Evolutionary conservation across 2,113 vertebrate species (phyloP), one percentile per base, ranked within the genome.

Genomic region (Ivindomyrus marchei): DNA sequence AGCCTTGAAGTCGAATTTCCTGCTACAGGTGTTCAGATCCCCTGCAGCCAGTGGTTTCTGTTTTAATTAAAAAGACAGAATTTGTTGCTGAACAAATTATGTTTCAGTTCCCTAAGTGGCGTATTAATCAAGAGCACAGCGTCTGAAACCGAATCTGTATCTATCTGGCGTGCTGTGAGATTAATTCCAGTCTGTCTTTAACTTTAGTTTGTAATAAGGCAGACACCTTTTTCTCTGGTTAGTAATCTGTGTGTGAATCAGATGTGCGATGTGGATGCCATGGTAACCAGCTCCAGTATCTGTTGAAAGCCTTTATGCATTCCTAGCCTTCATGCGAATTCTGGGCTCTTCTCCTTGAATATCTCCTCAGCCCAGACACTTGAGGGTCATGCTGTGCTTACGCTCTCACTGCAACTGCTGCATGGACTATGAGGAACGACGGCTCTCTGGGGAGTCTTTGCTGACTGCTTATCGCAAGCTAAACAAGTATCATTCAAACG

Each of bases 61-160:
- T 89, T 89, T 83, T 56, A 80, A 89, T 89, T 74, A 70, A 74
- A 88, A 88, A 27, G 17, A 27, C 15, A 27, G 58, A 70, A 87
- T 62, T 66, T 88, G 58, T 24, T 39, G 62, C 24, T 39, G 58
- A n/a, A 62, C 56, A 87, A 88, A 70, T 46, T 47, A 88, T 66
- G 7, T 66, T 56, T 3, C 50, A 19, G 49, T 42, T 84, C 74
- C 50, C 31, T 83, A 83, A 52, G 19, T 49, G 47, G 2, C 17
- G 53, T 66, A 36, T 24, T 88, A 62, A 88, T 56, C 31, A 89
- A 77, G 70, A 15, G 49, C 36, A 2, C 56, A 24, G 17, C 49
- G 10, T 56, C 56, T 84, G 21, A 27, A 83, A 84, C 46, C 11
- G 3, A 89, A 84, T 45, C 27, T 56, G 15, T 58, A 21, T 89